A percentile compares a stretch with the other conserved stretches of the same genome.
Evolutionary conservation across 2,113 vertebrate species (phyloP).

Genomic region (Lagenorhynchus albirostris): DNA sequence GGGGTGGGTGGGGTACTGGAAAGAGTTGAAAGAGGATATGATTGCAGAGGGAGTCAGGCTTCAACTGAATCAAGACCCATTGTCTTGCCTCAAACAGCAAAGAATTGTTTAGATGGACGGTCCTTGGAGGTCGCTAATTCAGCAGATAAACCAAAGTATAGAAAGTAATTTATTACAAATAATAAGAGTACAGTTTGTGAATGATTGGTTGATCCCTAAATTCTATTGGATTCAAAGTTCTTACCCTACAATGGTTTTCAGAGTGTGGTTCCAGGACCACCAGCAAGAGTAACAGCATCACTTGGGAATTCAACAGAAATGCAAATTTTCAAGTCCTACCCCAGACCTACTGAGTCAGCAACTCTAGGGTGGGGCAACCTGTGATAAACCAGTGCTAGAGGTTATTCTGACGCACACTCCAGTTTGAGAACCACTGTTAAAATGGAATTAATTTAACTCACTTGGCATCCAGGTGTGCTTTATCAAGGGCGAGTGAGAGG

Average conservation of each 20-base stretch:
- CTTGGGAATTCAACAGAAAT: slow-evolving; percentile 5
- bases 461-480: background rate
- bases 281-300: background rate
- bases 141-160: background rate
- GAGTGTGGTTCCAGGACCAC: background rate
- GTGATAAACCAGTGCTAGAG: background rate
- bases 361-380: background rate
- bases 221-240: background rate
- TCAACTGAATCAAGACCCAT: background rate
- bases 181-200: slow-evolving; percentile 2
- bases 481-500: background rate
- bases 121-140: background rate
- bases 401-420: background rate
- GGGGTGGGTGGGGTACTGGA: background rate
- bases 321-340: background rate
- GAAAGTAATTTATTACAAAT: slow-evolving; percentile 5
- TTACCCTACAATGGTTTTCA: background rate
- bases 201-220: background rate
- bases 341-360: background rate
- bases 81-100: slow-evolving; percentile 1
- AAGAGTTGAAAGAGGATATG: background rate
- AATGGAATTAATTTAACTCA: background rate
- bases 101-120: slow-evolving; percentile 16
- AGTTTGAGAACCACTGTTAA: background rate
- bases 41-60: background rate